These are phyloP conservation scores for Anguilla marmorata DNA, from an alignment of 2,797 vertebrate species.

Conservation along the genomic window DNA sequence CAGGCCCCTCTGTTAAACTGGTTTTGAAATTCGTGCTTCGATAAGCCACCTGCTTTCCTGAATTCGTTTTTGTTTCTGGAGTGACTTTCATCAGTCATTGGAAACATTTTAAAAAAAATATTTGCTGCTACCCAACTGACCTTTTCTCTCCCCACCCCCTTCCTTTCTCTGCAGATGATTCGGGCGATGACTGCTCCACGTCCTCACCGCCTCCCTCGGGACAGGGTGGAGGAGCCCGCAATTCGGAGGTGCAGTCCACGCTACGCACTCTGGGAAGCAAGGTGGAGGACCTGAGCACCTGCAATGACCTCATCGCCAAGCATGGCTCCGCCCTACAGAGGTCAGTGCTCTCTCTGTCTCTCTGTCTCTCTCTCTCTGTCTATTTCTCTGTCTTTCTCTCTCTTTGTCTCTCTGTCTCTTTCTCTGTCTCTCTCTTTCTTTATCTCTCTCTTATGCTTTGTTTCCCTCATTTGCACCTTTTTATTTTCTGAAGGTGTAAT, in stretches of 20 bases:
- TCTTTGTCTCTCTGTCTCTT: constrained; percentile 3
- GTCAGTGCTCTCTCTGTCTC: constrained; percentile 37
- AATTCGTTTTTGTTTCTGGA: not conserved
- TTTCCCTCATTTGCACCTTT: not conserved
- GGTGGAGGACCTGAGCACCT: constrained; percentile 92
- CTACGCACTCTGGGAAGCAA: constrained; percentile 88
- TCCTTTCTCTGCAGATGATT: constrained; percentile 80
- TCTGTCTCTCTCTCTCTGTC: not conserved
- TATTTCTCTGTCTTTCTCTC: no score
- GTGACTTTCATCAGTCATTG: no score
- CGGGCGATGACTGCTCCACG: constrained; percentile 83
- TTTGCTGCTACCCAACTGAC: not conserved
- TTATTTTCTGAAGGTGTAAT: not conserved
- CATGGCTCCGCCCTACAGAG: constrained; percentile 94
- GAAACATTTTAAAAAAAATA: not conserved
- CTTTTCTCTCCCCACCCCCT: not conserved
- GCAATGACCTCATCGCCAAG: constrained; percentile 96
- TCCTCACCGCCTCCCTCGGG: constrained; percentile 68
- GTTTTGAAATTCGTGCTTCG: not conserved
- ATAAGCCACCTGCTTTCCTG: not conserved
- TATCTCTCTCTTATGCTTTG: not conserved
- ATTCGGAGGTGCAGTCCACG: constrained; percentile 88
- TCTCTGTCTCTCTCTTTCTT: not conserved
- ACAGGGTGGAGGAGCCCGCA: constrained; percentile 72
- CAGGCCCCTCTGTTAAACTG: no score